phyloP scores from a whole-genome alignment of 2,888 invertebrate genomes.

The Andrena minutula region DNA sequence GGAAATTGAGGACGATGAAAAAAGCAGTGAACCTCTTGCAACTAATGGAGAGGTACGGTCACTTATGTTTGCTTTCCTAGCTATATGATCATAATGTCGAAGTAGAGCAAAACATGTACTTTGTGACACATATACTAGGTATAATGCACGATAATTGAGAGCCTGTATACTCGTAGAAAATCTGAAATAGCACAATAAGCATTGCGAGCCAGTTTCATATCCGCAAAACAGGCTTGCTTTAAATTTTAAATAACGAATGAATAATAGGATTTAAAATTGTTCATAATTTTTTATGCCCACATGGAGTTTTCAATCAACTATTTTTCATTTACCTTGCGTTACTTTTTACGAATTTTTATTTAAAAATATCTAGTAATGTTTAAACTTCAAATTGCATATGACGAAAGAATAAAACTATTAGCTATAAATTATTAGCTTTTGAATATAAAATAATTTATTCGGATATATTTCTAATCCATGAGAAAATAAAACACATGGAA shows the following conservation, averaged over 20 bases:
- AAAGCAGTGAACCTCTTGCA: slow-evolving; percentile 89
- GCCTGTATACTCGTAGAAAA: slow-evolving; percentile 24
- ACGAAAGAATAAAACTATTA: no score
- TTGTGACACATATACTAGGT: slow-evolving; percentile 29
- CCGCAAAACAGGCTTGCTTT: neutral
- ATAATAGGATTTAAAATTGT: neutral
- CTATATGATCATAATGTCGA: slow-evolving; percentile 39
- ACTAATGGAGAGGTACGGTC: slow-evolving; percentile 87
- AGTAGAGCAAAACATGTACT: slow-evolving; percentile 46
- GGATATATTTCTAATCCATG: neutral
- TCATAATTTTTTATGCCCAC: neutral
- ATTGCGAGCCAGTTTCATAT: slow-evolving; percentile 3
- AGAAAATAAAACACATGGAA: neutral
- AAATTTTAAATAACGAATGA: neutral
- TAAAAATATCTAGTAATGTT: neutral
- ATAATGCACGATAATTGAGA: slow-evolving; percentile 38
- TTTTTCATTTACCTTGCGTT: neutral
- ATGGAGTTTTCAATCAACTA: neutral
- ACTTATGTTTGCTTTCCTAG: slow-evolving; percentile 38
- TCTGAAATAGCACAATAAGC: slow-evolving; percentile 14
- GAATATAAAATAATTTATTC: neutral
- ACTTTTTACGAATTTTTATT: neutral
- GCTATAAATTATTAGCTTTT: no score
- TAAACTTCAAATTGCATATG: neutral
- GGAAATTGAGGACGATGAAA: slow-evolving; percentile 88